These are phyloP conservation scores for Danio aesculapii DNA, from an alignment of 2,797 vertebrate species.

Conservation along the genomic window DNA sequence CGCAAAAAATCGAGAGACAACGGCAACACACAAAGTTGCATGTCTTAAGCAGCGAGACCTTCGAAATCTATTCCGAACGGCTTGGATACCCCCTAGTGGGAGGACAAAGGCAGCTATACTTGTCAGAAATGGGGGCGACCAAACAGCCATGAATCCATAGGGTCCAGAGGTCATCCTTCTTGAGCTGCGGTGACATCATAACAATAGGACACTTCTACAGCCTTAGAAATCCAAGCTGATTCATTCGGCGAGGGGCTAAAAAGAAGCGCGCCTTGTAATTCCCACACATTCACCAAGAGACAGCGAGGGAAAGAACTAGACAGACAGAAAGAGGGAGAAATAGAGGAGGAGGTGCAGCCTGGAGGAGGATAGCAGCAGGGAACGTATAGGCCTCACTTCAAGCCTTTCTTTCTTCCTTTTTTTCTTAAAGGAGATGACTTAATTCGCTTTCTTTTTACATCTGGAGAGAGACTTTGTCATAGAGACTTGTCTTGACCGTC, in stretches of 20 bases:
- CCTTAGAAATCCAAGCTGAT: conserved; percentile 90
- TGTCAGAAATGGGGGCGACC: conserved; percentile 69
- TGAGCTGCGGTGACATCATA: conserved; percentile 97
- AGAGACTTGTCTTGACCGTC: conserved; percentile 54
- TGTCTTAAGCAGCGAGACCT: conserved; percentile 77
- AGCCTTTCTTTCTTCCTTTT: conserved; percentile 71
- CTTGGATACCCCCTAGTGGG: conserved; percentile 95
- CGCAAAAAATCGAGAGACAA: conserved; percentile 66
- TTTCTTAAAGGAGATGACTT: conserved; percentile 85
- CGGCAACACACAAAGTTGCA: conserved; percentile 66
- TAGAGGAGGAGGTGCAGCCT: conserved; percentile 51
- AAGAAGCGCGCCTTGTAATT: conserved; percentile 91
- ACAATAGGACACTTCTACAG: conserved; percentile 97
- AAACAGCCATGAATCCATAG: conserved; percentile 90
- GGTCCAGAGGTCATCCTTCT: conserved; percentile 96
- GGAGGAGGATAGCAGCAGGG: conserved; percentile 68
- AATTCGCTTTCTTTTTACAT: conserved; percentile 84
- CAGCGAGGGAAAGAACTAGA: conserved; percentile 64
- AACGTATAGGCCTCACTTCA: conserved; percentile 77
- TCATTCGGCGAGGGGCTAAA: conserved; percentile 89
- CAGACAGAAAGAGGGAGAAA: conserved; percentile 54
- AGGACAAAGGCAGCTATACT: conserved; percentile 88
- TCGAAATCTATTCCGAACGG: conserved; percentile 87
- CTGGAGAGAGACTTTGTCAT: conserved; percentile 67
- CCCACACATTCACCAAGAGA: conserved; percentile 87